Evolutionary conservation across 1,140 invertebrate genomes (phyloP).

Genomic region (Amyelois transitella): DNA sequence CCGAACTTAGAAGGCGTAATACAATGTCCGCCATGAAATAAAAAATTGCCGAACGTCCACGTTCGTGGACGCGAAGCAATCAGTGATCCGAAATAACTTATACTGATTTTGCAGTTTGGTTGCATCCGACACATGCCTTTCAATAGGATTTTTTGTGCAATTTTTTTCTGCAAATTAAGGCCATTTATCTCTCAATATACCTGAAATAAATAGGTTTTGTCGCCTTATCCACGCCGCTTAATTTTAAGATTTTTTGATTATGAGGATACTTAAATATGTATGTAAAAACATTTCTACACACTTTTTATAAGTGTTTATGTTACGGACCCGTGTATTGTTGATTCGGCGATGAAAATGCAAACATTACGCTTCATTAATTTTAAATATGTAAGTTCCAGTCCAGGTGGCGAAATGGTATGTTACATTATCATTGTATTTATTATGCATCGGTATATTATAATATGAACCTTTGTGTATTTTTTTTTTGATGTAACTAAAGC

Average conservation of each 20-base stretch:
- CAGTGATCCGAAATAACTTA: too few species aligned
- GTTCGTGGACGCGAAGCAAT: too few species aligned
- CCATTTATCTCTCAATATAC: too few species aligned
- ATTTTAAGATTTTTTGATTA: too few species aligned
- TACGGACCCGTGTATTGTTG: background rate
- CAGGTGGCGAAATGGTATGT: constrained; percentile 39
- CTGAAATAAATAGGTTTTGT: too few species aligned
- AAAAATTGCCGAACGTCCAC: background rate
- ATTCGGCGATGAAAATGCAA: constrained; percentile 15
- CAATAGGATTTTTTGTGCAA: too few species aligned
- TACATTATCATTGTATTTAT: constrained; percentile 52
- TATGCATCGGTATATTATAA: constrained; percentile 56
- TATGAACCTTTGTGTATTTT: constrained; percentile 63
- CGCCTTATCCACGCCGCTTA: too few species aligned
- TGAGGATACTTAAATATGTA: too few species aligned
- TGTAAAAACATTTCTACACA: background rate
- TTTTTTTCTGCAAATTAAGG: too few species aligned
- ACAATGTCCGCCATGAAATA: background rate
- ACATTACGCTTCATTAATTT: constrained; percentile 51
- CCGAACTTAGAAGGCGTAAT: background rate
- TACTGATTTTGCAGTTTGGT: too few species aligned
- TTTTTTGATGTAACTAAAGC: constrained; percentile 71
- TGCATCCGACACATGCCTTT: too few species aligned
- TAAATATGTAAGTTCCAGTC: constrained; percentile 29
- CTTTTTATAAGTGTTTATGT: background rate